Base-by-base conservation (phyloP, 2,797 vertebrate species). In the Pseudomugil tenellus region DNA sequence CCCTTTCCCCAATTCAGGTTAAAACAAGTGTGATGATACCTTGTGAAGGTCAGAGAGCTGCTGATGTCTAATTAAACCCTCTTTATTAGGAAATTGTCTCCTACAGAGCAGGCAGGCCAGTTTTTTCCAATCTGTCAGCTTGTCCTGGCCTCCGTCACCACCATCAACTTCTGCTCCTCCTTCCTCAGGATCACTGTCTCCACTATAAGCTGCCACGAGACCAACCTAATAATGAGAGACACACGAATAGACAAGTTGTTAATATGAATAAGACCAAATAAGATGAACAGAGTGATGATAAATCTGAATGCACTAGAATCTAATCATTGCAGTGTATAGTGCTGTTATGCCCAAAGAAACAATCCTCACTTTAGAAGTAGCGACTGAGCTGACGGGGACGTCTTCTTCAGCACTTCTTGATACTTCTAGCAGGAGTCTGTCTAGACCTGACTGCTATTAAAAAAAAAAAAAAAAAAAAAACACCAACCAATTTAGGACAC, bases 1-100 rank as follows among this genome's bases (percentile, higher is more conserved):
- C 6, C 26, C 2, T 12, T 14, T 0, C 29, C 16, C 39, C 6
- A 4, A 2, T 39, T 12, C 2, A 19, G 12, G 16, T 28, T 12
- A 54, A 54, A 13, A 60, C 29, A 10, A 37, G n/a, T 10, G 8
- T 10, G 34, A 29, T 2, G 2, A 23, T 92, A 99, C 98, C 96
- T 98, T 99, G 91, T 99, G 98, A 17, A 99, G 92, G 76, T 99
- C 97, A 0, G 98, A 99, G 12, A 99, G 95, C 72, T 99, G 98
- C 80, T 99, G 98, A 83, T 99, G 98, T 71, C 98, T 90, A 63
- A 96, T 65, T 11, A 99, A 87, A 54, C 95, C 92, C 17, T 99
- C 98, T 91, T 95, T 98, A 84, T 95, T 99, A 39, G 98, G 98
- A 78, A 99, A 99, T 67, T 98, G 97, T 63, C 98, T 95, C 84